Percentiles rank a stretch among this genome's conserved stretches.
These are phyloP conservation scores for Vimba vimba DNA, from an alignment of 2,113 vertebrate species.

Conservation along the genomic window DNA sequence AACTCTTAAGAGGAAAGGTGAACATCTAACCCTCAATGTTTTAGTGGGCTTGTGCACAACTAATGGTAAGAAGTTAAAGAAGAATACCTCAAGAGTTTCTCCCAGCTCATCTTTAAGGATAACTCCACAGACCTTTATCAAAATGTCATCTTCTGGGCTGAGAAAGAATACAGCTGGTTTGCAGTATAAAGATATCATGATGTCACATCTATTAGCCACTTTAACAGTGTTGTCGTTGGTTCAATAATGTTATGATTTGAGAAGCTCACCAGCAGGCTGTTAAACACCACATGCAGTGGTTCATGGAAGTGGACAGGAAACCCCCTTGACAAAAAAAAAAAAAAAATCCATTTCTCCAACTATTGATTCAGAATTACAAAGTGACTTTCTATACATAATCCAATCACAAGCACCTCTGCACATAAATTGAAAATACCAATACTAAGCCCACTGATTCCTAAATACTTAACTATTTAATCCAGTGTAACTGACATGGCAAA, in stretches of 20 bases:
- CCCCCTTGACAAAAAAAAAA: not conserved
- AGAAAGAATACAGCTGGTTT: not conserved
- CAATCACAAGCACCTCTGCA: constrained; percentile 13
- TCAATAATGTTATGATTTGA: not conserved
- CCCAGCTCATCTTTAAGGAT: not conserved
- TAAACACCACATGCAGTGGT: constrained; percentile 1
- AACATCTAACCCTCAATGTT: constrained; percentile 71
- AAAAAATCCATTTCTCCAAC: not conserved
- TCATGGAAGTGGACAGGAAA: constrained; percentile 3
- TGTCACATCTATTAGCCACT: not conserved
- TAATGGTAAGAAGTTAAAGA: constrained; percentile 62
- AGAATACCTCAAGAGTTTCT: constrained; percentile 56
- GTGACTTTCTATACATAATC: constrained; percentile 27
- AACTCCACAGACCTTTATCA: not conserved
- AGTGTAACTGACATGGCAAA: constrained; percentile 1
- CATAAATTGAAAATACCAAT: constrained; percentile 6
- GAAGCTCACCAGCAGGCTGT: not conserved
- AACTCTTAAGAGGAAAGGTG: constrained; percentile 65
- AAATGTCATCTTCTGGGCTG: not conserved
- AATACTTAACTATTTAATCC: constrained; percentile 31
- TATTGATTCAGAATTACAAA: constrained; percentile 20
- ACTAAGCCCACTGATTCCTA: constrained; percentile 21
- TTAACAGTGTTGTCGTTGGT: not conserved
- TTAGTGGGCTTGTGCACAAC: constrained; percentile 50
- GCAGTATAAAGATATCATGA: not conserved